Base-by-base conservation (phyloP, 1,140 invertebrate species). In the Euglossa dilemma region DNA sequence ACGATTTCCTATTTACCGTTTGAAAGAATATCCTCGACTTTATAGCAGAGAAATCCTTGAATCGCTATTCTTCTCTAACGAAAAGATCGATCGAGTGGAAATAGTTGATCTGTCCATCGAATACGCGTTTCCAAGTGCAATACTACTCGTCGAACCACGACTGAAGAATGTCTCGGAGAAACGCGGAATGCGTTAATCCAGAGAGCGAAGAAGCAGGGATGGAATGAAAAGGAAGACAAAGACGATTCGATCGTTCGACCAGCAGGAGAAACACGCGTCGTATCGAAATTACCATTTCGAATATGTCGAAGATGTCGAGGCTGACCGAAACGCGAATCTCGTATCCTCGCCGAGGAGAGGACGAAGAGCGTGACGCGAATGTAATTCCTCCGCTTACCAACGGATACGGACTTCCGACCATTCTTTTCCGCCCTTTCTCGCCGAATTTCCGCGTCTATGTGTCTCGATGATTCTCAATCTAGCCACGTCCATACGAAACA, bases 331-430 rank as follows among this genome's bases (percentile, higher is more conserved):
- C 36, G n/a, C 28, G 56, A 23, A 70, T 50, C 64, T 72, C 25
- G 78, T n/a, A 67, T 47, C 23, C 36, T 18, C n/a, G 36, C 23
- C 20, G 45, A 11, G 9, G 50, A 57, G 70, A 70, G 23, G 8
- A 70, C 36, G 36, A 47, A 36, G 12, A 25, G 72, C 69, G 56
- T 76, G 71, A 79, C 50, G 25, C 66, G 66, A 78, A 86, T 86
- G 2, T 61, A 84, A 84, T 76, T 18, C 36, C 14, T 50, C 7
- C 52, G 70, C 23, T 54, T 20, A 66, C 54, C 16, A 57, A 79
- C 80, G 75, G 71, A 84, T 85, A 74, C 45, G 69, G 57, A 81
- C 67, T 78, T 88, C 85, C 63, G 61, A 87, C 57, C 56, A 57
- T 57, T 67, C 67, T 56, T 73, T 84, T n/a, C 59, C 52, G 59